phyloP scores from a whole-genome alignment of 2,797 vertebrate species.

The Sebastes kiyomatsui region DNA sequence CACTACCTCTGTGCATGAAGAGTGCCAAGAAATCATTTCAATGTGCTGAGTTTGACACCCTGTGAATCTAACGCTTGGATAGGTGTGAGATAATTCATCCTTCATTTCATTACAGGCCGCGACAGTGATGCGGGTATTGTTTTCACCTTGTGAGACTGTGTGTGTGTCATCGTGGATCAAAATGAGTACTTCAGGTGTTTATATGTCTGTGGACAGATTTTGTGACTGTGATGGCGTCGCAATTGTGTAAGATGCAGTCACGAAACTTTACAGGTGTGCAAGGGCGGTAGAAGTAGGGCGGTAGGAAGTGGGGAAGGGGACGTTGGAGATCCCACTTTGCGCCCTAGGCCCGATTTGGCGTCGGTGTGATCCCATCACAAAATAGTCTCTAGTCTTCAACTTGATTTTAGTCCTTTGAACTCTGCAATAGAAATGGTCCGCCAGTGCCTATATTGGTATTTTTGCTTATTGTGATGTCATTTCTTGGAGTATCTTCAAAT shows the following conservation, averaged over 20 bases:
- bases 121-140: background rate
- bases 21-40: slow-evolving; percentile 15
- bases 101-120: background rate
- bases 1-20: background rate
- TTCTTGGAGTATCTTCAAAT: too few relatives aligned
- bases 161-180: background rate
- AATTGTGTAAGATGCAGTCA: too few relatives aligned
- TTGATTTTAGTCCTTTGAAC: too few relatives aligned
- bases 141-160: background rate
- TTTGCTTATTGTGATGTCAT: too few relatives aligned
- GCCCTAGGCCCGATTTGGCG: too few relatives aligned
- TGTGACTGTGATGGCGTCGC: background rate
- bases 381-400: too few relatives aligned
- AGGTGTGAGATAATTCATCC: background rate
- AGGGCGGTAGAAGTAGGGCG: background rate
- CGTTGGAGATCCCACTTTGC: background rate
- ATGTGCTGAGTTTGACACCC: slow-evolving; percentile 6
- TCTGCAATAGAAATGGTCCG: too few relatives aligned
- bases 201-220: background rate
- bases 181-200: background rate
- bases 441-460: too few relatives aligned
- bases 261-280: background rate
- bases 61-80: background rate
- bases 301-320: background rate
- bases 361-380: too few relatives aligned